Conservation (phyloP, 35 echinoderm and acorn worm genomes). For the Patiria miniata region DNA sequence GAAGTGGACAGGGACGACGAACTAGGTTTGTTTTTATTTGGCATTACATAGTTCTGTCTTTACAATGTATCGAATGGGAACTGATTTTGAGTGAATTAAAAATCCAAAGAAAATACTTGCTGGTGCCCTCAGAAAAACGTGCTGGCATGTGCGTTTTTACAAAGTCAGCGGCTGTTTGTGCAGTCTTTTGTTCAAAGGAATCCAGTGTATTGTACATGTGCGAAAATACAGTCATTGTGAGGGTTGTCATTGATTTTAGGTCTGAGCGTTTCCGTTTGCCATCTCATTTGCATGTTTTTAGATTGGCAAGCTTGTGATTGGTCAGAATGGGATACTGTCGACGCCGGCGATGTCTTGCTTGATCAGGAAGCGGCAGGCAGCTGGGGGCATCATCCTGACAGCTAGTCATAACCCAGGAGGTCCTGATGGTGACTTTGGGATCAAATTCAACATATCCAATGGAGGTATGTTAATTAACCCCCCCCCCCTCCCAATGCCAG, state of each 20-base stretch:
- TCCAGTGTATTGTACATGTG: too few species aligned
- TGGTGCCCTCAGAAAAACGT: not conserved
- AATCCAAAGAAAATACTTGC: not conserved
- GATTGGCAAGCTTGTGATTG: conserved; percentile 90
- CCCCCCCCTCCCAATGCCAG: too few species aligned
- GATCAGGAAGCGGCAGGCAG: conserved; percentile 86
- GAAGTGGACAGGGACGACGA: too few species aligned
- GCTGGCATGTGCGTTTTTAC: not conserved
- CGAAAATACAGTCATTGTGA: too few species aligned
- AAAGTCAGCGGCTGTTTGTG: not conserved
- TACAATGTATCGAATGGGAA: too few species aligned
- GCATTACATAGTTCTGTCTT: too few species aligned
- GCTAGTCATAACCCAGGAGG: conserved; percentile 99
- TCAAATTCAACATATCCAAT: conserved; percentile 96
- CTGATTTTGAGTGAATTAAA: too few species aligned
- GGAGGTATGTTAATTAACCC: conserved; percentile 63
- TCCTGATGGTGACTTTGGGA: conserved; percentile 95
- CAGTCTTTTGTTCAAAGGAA: not conserved
- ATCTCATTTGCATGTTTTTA: conserved; percentile 21
- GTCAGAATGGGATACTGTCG: conserved; percentile 94
- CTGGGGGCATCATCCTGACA: conserved; percentile 91
- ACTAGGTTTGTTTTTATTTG: too few species aligned
- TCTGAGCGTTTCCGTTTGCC: too few species aligned
- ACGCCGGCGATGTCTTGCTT: conserved; percentile 94
- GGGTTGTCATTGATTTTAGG: too few species aligned